Percentiles rank a stretch among this genome's conserved stretches.
Conservation (phyloP, 2,113 vertebrate species). For the Rhinogobius similis region DNA sequence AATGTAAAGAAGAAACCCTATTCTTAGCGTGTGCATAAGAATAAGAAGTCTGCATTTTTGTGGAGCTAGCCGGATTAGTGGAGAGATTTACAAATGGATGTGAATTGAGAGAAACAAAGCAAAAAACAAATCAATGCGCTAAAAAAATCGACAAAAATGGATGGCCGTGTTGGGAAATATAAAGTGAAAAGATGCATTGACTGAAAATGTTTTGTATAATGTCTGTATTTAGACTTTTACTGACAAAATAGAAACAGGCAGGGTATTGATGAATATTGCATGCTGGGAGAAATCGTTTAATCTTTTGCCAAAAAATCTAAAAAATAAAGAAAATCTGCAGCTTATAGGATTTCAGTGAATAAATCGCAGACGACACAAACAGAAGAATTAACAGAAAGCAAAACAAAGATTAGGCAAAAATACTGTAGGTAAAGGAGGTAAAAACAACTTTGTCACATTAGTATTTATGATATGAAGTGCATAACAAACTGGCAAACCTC, state of each 20-base stretch:
- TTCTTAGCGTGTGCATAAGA: background rate
- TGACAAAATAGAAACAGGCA: background rate
- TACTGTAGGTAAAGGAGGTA: background rate
- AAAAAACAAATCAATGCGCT: background rate
- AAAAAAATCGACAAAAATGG: conserved; percentile 5
- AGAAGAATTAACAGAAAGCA: background rate
- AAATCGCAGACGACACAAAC: background rate
- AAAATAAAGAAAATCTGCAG: background rate
- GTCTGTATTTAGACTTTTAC: conserved; percentile 4
- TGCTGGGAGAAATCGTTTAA: conserved; percentile 4
- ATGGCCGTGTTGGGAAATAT: background rate
- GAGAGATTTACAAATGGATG: conserved; percentile 11
- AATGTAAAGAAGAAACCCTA: background rate
- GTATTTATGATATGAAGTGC: background rate
- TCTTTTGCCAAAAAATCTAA: background rate
- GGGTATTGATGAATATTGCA: background rate
- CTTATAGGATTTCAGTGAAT: background rate
- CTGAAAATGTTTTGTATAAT: background rate
- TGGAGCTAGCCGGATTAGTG: background rate
- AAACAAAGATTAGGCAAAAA: background rate
- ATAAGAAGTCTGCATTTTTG: background rate
- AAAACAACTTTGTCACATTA: background rate
- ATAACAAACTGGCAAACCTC: background rate
- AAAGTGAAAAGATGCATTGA: background rate
- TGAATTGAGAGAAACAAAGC: conserved; percentile 9